Evolutionary conservation across 2,797 vertebrate species (phyloP).

Genomic region (Trichosurus vulpecula): DNA sequence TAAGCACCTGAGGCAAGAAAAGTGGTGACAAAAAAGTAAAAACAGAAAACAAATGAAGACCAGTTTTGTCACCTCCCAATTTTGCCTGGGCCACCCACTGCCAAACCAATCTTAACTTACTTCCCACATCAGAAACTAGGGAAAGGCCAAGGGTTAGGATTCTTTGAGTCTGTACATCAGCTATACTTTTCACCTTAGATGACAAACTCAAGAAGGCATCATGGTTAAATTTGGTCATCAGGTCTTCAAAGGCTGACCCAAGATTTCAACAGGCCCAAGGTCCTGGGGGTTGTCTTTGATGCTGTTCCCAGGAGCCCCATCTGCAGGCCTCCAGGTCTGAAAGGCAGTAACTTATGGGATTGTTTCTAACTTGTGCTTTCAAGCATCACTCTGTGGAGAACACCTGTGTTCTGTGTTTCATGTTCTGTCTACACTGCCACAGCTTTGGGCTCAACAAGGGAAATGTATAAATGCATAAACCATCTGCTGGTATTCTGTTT

Average conservation of each 20-base stretch:
- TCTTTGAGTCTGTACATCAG: neutral
- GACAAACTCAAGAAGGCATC: neutral
- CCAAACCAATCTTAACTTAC: neutral
- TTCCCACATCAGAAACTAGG: neutral
- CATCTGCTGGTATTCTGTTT: neutral
- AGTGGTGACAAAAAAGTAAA: neutral
- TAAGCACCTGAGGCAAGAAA: neutral
- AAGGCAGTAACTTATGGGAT: neutral
- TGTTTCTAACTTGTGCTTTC: neutral
- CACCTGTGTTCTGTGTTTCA: constrained; percentile 6
- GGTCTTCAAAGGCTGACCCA: neutral
- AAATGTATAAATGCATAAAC: neutral
- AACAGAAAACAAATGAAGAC: neutral
- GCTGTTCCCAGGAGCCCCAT: neutral
- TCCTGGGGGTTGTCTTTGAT: neutral
- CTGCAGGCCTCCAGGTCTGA: neutral
- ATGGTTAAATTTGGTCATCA: neutral
- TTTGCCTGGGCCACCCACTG: neutral
- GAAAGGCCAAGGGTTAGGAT: neutral
- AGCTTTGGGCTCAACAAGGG: neutral
- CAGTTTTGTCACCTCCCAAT: neutral
- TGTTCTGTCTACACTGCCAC: neutral
- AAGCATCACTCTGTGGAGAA: neutral
- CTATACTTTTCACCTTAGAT: neutral
- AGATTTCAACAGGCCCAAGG: neutral